Base-by-base conservation (phyloP, 1,140 invertebrate species). In the Bombus picipes region DNA sequence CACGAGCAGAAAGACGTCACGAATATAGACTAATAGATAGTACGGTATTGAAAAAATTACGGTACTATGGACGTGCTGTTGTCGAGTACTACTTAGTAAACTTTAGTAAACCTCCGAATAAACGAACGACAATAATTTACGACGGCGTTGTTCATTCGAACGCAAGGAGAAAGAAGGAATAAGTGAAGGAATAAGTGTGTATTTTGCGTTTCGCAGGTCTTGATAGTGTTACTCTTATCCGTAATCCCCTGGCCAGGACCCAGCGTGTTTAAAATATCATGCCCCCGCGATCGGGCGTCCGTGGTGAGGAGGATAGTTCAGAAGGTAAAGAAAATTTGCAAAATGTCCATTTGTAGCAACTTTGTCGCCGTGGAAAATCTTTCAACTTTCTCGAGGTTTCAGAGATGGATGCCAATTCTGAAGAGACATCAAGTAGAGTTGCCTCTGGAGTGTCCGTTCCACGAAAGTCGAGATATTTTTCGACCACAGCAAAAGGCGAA, bases 331-430 rank as follows among this genome's bases (percentile, higher is more conserved):
- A 68, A 70, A 71, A 22, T 73, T n/a, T 41, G 22, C 66, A 3
- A 62, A 18, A 68, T 37, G 0, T 68, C 18, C 12, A 22, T 68
- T 37, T 18, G 9, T 41, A 41, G 8, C 34, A 5, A 39, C 1
- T 6, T 18, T 53, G 4, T 62, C 28, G 28, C 59, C 28, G 10
- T n/a, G 0, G n/a, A 39, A 57, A 71, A 12, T 2, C 28, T 32
- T 72, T 74, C 47, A 88, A 1, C 41, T 57, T 93, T 34, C 39
- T 37, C 59, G 59, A 57, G 32, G 9, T 34, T 68, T 22, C 91
- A 97, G 96, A 98, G 98, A 96, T 98, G 98, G 97, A 96, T 98
- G 82, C 98, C 98, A 66, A 97, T 98, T 70, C 96, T 98, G 94
- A 97, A 97, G 92, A 97, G 98, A 94, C 97, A 98, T 95, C 97